Evolutionary conservation across 2,797 vertebrate genomes (phyloP).

Genomic region (Bovichtus variegatus): DNA sequence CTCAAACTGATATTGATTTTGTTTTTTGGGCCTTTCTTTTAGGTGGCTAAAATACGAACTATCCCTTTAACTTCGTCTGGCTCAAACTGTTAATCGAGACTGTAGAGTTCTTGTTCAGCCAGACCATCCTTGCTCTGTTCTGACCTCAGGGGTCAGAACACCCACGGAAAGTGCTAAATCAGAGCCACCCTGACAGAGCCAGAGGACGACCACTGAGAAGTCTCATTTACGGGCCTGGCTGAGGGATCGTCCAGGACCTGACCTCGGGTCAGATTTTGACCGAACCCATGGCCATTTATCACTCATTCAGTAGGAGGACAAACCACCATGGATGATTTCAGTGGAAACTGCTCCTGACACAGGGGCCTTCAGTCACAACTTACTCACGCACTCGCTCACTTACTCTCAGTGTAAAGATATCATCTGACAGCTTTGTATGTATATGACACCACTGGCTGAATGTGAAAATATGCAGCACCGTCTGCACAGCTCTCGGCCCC

Average conservation of each 20-base stretch:
- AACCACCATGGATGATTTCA: conserved; percentile 40
- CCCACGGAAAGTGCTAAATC: conserved; percentile 69
- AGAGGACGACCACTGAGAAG: conserved; percentile 26
- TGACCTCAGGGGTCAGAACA: conserved; percentile 64
- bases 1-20: too few species aligned
- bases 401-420: neutral
- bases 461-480: neutral
- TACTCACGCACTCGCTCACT: conserved; percentile 9
- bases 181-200: conserved; percentile 35
- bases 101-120: conserved; percentile 63
- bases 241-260: conserved; percentile 46
- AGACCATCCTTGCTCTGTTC: conserved; percentile 30
- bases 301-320: conserved; percentile 57
- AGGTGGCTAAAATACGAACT: too few species aligned
- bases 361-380: conserved; percentile 18
- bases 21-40: too few species aligned
- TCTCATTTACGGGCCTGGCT: conserved; percentile 25
- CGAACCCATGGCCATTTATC: conserved; percentile 43
- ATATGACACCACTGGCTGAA: conserved; percentile 12
- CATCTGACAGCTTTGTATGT: neutral
- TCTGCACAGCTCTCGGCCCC: neutral
- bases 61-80: neutral
- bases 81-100: conserved; percentile 25
- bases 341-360: conserved; percentile 26
- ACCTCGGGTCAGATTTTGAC: conserved; percentile 41